phyloP scores from a whole-genome alignment of 2,888 invertebrate genomes.

The Campaea margaritaria region DNA sequence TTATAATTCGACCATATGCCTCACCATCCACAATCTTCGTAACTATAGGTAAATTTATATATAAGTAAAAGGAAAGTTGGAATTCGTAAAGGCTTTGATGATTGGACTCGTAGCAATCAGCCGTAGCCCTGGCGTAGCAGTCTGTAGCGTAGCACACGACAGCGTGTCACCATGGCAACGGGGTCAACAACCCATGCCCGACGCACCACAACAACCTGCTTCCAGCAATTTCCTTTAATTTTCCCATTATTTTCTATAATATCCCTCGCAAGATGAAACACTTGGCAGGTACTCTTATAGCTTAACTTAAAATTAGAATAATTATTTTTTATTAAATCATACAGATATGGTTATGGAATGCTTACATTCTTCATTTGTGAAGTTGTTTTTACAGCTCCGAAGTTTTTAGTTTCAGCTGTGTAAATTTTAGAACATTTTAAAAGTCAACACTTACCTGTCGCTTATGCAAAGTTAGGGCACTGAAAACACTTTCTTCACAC shows the following conservation, averaged over 20 bases:
- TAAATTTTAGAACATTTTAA: not conserved
- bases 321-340: too few species aligned
- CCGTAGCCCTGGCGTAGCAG: constrained; percentile 21
- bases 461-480: not conserved
- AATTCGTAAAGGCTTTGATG: constrained; percentile 38
- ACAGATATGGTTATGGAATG: not conserved
- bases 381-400: not conserved
- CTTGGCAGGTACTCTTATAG: not conserved
- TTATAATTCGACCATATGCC: too few species aligned
- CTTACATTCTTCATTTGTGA: not conserved
- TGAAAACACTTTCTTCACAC: constrained; percentile 2
- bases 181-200: constrained; percentile 73
- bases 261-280: not conserved
- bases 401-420: not conserved
- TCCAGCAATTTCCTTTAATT: constrained; percentile 13
- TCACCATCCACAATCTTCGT: not conserved
- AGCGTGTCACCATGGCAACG: constrained; percentile 67
- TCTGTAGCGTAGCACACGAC: constrained; percentile 59
- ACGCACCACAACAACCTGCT: constrained; percentile 57
- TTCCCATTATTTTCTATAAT: constrained; percentile 5
- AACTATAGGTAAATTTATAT: not conserved
- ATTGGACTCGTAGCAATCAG: constrained; percentile 58
- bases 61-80: constrained; percentile 17
- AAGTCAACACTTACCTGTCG: not conserved
- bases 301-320: not conserved